These are phyloP conservation scores for Salvelinus alpinus DNA, from an alignment of 2,113 vertebrate species.

Conservation along the genomic window DNA sequence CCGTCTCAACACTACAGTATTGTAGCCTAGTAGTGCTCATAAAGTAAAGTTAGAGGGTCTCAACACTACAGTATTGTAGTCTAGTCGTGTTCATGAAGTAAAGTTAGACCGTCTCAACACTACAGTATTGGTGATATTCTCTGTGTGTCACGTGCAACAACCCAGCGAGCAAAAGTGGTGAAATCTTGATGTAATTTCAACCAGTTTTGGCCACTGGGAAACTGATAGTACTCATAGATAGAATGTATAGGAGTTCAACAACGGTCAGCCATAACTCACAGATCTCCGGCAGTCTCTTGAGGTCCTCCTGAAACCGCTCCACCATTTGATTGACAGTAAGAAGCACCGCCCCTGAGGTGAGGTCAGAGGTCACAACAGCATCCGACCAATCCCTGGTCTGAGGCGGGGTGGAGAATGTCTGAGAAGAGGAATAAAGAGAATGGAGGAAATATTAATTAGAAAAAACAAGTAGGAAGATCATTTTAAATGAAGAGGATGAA, in stretches of 20 bases:
- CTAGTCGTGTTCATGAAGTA: too few relatives aligned
- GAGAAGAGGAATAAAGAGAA: constrained; percentile 9
- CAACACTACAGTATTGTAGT: too few relatives aligned
- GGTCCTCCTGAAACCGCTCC: constrained; percentile 56
- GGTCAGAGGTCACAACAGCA: constrained; percentile 54
- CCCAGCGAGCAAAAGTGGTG: constrained; percentile 12
- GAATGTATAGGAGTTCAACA: background rate
- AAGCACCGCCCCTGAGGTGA: constrained; percentile 54
- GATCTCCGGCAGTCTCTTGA: constrained; percentile 55
- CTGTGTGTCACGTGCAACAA: constrained; percentile 5
- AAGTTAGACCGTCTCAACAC: too few relatives aligned
- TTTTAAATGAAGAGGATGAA: background rate
- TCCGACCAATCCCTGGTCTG: constrained; percentile 53
- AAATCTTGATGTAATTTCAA: background rate
- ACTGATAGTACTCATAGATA: background rate
- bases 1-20: too few relatives aligned
- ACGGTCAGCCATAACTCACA: constrained; percentile 51
- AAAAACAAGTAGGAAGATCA: background rate
- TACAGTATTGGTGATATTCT: background rate
- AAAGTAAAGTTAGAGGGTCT: too few relatives aligned
- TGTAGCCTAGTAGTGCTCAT: too few relatives aligned
- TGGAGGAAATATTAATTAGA: background rate
- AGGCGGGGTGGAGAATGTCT: constrained; percentile 53
- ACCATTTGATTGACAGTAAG: constrained; percentile 53
- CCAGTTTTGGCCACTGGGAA: background rate